Evolutionary conservation across 2,888 invertebrate species (phyloP).

Genomic region (Morinoia aosen): DNA sequence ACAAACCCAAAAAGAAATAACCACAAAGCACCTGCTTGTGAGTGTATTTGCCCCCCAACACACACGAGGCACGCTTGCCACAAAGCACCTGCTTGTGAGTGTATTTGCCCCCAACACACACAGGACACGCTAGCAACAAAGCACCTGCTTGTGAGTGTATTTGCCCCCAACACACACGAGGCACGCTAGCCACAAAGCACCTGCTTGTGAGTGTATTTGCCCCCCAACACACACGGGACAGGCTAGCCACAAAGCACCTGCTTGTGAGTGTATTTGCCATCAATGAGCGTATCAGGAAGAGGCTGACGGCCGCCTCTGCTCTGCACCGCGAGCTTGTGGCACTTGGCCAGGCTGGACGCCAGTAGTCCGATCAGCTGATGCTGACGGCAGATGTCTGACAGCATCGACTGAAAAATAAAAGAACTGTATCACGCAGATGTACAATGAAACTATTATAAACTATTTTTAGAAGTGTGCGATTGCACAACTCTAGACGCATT

Average conservation of each 20-base stretch:
- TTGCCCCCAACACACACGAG: too few species aligned
- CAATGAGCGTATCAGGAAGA: constrained; percentile 71
- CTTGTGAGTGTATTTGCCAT: constrained; percentile 72
- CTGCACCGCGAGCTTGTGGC: constrained; percentile 71
- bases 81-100: constrained; percentile 71
- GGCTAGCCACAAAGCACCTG: constrained; percentile 69
- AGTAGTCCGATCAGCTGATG: constrained; percentile 73
- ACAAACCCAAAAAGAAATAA: too few species aligned
- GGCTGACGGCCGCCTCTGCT: constrained; percentile 69
- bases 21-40: constrained; percentile 71
- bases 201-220: constrained; percentile 72
- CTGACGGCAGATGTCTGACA: constrained; percentile 73
- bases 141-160: too few species aligned
- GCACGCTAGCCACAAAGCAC: constrained; percentile 61
- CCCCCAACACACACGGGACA: constrained; percentile 52
- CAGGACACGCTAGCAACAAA: too few species aligned
- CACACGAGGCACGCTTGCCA: too few species aligned
- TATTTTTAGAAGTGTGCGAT: neutral
- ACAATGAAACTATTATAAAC: too few species aligned
- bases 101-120: constrained; percentile 71
- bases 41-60: constrained; percentile 71
- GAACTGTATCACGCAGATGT: neutral
- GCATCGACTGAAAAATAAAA: constrained; percentile 70
- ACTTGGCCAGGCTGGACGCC: constrained; percentile 72
- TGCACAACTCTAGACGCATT: neutral